phyloP scores from a whole-genome alignment of 2,888 invertebrate species.

The Spisula subtruncata region DNA sequence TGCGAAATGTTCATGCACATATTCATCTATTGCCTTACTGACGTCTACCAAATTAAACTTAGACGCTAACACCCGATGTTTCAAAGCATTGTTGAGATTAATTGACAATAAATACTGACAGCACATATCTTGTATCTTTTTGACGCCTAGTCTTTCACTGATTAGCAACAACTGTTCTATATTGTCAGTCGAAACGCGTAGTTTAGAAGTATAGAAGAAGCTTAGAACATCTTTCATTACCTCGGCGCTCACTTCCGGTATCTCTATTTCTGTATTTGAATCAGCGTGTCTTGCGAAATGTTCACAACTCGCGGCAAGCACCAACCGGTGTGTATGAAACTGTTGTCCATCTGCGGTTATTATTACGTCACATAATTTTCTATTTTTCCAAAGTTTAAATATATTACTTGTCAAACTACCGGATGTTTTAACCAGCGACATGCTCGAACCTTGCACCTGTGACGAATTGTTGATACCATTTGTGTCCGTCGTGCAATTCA shows the following conservation, averaged over 20 bases:
- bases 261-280: slow-evolving; percentile 53
- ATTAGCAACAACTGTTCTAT: slow-evolving; percentile 76
- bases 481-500: background rate
- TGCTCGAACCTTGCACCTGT: background rate
- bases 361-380: slow-evolving; percentile 77
- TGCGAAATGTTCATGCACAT: slow-evolving; percentile 72
- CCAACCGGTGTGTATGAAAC: slow-evolving; percentile 79
- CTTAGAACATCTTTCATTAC: slow-evolving; percentile 74
- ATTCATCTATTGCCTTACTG: slow-evolving; percentile 66
- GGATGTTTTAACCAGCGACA: background rate
- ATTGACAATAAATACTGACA: slow-evolving; percentile 72
- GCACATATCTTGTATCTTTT: slow-evolving; percentile 69
- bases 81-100: slow-evolving; percentile 71
- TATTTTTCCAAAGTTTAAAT: slow-evolving; percentile 74
- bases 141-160: slow-evolving; percentile 75
- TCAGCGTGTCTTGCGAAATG: slow-evolving; percentile 70
- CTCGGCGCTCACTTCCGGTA: slow-evolving; percentile 64
- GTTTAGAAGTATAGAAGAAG: slow-evolving; percentile 79
- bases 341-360: slow-evolving; percentile 67
- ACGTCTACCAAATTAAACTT: slow-evolving; percentile 74
- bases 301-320: slow-evolving; percentile 80
- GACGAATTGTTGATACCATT: slow-evolving; percentile 30
- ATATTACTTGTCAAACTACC: slow-evolving; percentile 63
- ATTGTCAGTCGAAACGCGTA: slow-evolving; percentile 73
- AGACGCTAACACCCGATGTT: slow-evolving; percentile 73